These are phyloP conservation scores for Cylloceria caligata DNA, from an alignment of 2,888 invertebrate species.

Conservation along the genomic window DNA sequence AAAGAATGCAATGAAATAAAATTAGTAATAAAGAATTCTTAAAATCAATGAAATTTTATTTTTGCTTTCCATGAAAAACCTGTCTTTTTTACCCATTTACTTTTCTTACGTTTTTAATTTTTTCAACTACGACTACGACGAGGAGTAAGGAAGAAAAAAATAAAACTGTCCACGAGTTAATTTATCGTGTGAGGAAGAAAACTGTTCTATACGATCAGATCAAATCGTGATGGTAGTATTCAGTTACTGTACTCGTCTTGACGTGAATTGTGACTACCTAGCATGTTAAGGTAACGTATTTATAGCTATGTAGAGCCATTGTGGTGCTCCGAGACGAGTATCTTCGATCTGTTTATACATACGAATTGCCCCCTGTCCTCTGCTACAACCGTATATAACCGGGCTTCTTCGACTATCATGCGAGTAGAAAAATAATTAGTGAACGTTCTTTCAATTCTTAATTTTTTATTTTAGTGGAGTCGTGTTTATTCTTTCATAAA, in stretches of 20 bases:
- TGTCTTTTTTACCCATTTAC: neutral
- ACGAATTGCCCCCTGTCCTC: conserved; percentile 45
- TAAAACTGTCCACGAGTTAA: conserved; percentile 61
- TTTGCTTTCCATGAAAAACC: neutral
- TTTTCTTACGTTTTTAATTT: neutral
- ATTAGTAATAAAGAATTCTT: too few species aligned
- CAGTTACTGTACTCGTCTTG: conserved; percentile 38
- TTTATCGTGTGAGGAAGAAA: conserved; percentile 57
- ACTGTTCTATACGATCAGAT: conserved; percentile 40
- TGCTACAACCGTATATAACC: conserved; percentile 23
- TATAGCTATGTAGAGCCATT: conserved; percentile 41
- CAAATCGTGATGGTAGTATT: conserved; percentile 62
- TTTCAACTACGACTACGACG: neutral
- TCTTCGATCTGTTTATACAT: conserved; percentile 59
- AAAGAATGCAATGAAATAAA: too few species aligned
- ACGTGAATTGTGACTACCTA: conserved; percentile 51
- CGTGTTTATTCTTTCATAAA: too few species aligned
- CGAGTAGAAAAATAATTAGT: conserved; percentile 47
- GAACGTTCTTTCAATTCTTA: too few species aligned
- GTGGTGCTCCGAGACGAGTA: conserved; percentile 56
- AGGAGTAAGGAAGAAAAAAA: conserved; percentile 26
- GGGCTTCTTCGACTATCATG: conserved; percentile 25
- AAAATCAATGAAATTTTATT: too few species aligned
- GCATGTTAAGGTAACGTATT: conserved; percentile 50
- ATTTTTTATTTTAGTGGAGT: too few species aligned